A percentile compares a stretch with the other conserved stretches of the same genome.
Evolutionary conservation across 2,797 vertebrate species (phyloP).

Genomic region (Takifugu rubripes): DNA sequence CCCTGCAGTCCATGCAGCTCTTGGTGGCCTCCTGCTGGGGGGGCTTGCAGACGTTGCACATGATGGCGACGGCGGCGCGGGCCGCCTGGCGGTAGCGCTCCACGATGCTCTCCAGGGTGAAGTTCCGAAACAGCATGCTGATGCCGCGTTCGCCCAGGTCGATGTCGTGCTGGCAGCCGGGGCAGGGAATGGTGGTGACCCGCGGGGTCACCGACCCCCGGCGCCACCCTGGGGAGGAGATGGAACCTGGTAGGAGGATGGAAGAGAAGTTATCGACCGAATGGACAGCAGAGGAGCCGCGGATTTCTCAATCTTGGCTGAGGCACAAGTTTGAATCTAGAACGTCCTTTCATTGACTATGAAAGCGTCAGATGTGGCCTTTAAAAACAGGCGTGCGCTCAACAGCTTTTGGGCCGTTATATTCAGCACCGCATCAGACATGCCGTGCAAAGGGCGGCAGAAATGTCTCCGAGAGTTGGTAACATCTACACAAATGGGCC

Average conservation of each 20-base stretch:
- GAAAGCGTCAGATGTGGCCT: conserved; percentile 1
- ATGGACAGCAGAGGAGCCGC: not conserved
- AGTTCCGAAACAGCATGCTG: conserved; percentile 94
- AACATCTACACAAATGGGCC: conserved; percentile 47
- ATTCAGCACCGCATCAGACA: conserved; percentile 40
- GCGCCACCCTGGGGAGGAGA: conserved; percentile 86
- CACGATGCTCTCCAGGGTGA: conserved; percentile 95
- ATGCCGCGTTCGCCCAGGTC: conserved; percentile 96
- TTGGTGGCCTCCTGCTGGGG: conserved; percentile 93
- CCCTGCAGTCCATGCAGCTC: conserved; percentile 98
- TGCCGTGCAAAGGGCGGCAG: conserved; percentile 32
- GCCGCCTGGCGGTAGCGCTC: conserved; percentile 95
- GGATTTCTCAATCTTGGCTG: conserved; percentile 40
- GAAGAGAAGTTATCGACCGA: not conserved
- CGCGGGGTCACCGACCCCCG: conserved; percentile 86
- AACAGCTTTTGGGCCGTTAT: conserved; percentile 20
- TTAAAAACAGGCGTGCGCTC: conserved; percentile 26
- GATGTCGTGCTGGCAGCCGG: conserved; percentile 90
- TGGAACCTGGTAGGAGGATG: conserved; percentile 60
- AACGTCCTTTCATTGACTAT: conserved; percentile 21
- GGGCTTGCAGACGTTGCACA: conserved; percentile 94
- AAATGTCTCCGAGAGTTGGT: conserved; percentile 25
- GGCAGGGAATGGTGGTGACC: conserved; percentile 87
- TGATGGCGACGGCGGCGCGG: conserved; percentile 89
- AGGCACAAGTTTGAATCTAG: conserved; percentile 52